Evolutionary conservation across 2,888 invertebrate species (phyloP).

Genomic region (Watsonalla cultraria): DNA sequence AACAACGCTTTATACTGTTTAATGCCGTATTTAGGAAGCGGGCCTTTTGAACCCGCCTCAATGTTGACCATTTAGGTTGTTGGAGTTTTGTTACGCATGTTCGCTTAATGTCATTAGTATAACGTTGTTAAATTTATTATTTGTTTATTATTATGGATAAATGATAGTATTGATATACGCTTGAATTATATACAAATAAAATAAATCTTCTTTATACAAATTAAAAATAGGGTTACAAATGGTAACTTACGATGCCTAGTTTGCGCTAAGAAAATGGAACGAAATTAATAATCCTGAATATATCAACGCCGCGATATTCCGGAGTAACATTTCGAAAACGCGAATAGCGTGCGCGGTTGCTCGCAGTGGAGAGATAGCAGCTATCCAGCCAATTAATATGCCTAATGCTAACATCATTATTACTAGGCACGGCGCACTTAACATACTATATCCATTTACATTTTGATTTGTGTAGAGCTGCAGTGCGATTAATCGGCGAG

Average conservation of each 20-base stretch:
- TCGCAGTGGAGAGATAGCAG: conserved; percentile 60
- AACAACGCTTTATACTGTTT: conserved; percentile 68
- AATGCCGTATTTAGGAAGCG: conserved; percentile 71
- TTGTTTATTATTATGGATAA: background rate
- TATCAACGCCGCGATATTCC: conserved; percentile 21
- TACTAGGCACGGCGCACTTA: conserved; percentile 74
- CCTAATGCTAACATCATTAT: conserved; percentile 80
- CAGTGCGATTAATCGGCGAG: conserved; percentile 71
- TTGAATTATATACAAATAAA: too few species aligned
- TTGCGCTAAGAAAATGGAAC: background rate
- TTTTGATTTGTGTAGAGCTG: conserved; percentile 76
- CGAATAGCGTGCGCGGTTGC: conserved; percentile 52
- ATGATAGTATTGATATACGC: too few species aligned
- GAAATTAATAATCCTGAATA: conserved; percentile 3
- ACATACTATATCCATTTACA: conserved; percentile 78
- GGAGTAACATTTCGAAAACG: conserved; percentile 32
- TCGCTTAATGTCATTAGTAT: conserved; percentile 48
- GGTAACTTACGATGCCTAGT: background rate
- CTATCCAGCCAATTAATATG: conserved; percentile 75
- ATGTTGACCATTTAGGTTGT: conserved; percentile 46
- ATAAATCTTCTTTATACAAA: too few species aligned
- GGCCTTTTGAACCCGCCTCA: conserved; percentile 58
- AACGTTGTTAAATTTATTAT: conserved; percentile 42
- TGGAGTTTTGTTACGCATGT: conserved; percentile 40
- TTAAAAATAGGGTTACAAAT: too few species aligned